phyloP scores from a whole-genome alignment of 1,140 invertebrate species.

The Cylas formicarius region DNA sequence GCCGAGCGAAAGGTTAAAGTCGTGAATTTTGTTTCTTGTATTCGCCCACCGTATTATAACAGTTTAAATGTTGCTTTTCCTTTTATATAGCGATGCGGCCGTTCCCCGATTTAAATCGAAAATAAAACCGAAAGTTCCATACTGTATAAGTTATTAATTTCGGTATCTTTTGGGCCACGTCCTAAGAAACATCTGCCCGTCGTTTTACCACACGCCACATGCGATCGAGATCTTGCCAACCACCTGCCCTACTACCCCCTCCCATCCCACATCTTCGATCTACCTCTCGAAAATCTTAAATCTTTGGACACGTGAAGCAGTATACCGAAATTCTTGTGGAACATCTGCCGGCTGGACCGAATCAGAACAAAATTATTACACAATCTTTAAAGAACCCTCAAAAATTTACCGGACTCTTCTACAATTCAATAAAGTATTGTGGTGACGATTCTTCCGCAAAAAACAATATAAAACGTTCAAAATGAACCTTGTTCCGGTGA shows the following conservation, averaged over 20 bases:
- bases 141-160: slow-evolving; percentile 16
- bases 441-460: slow-evolving; percentile 1
- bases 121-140: slow-evolving; percentile 12
- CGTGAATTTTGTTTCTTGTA: too few species aligned
- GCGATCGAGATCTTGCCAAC: slow-evolving; percentile 16
- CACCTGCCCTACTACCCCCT: slow-evolving; percentile 16
- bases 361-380: too few species aligned
- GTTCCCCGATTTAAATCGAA: too few species aligned
- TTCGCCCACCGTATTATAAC: too few species aligned
- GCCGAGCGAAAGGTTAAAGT: too few species aligned
- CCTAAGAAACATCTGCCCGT: slow-evolving; percentile 17
- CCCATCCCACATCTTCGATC: slow-evolving; percentile 1
- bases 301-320: too few species aligned
- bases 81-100: too few species aligned
- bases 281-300: background rate
- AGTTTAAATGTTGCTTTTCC: too few species aligned
- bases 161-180: slow-evolving; percentile 8
- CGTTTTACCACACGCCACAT: slow-evolving; percentile 5
- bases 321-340: too few species aligned
- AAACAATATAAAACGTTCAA: background rate
- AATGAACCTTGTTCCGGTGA: background rate
- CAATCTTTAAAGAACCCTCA: too few species aligned
- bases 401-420: too few species aligned
- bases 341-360: too few species aligned
- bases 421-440: background rate